These are phyloP conservation scores for Gasterosteus aculeatus DNA, from an alignment of 2,113 vertebrate species.

Conservation along the genomic window DNA sequence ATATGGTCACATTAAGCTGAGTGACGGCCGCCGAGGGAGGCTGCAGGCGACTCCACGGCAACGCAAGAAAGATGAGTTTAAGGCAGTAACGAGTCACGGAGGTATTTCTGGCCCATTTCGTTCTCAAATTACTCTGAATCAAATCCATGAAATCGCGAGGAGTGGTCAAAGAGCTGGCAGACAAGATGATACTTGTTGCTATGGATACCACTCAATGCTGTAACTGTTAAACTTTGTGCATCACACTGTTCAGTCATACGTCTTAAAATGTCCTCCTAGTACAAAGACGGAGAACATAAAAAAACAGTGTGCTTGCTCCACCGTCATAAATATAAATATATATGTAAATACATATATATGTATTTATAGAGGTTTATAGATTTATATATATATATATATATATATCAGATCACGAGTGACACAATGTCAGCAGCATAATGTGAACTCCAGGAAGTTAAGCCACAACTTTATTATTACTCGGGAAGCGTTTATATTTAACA, in stretches of 20 bases:
- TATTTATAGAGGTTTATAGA: too few relatives aligned
- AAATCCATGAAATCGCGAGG: background rate
- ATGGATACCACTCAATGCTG: constrained; percentile 38
- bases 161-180: background rate
- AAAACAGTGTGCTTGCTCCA: too few relatives aligned
- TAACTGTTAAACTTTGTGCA: background rate
- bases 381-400: too few relatives aligned
- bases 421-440: too few relatives aligned
- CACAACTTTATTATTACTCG: background rate
- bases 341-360: too few relatives aligned
- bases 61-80: background rate
- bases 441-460: background rate
- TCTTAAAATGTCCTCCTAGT: too few relatives aligned
- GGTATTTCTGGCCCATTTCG: constrained; percentile 23
- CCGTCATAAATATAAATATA: background rate
- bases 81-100: constrained; percentile 6
- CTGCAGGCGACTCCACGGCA: background rate
- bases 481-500: background rate
- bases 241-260: too few relatives aligned
- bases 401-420: too few relatives aligned
- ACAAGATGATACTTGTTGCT: constrained; percentile 33
- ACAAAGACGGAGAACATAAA: background rate
- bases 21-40: background rate
- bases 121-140: constrained; percentile 2
- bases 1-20: background rate